Conservation (phyloP, 2,113 vertebrate species). For the Gymnocephalus cernua region DNA sequence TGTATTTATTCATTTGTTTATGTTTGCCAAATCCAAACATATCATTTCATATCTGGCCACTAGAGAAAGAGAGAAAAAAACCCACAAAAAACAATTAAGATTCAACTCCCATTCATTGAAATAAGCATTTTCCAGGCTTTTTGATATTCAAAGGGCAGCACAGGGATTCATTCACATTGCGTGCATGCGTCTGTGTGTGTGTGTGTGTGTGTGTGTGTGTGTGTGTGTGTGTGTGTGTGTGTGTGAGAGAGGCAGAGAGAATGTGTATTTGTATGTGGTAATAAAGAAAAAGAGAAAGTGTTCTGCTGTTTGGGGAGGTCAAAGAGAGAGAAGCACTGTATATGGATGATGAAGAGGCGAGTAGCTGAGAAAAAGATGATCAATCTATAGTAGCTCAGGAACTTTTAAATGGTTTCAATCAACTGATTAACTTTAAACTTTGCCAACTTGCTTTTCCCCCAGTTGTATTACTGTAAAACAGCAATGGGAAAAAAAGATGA, state of each 20-base stretch:
- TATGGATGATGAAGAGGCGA: not conserved
- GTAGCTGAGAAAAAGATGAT: too few species aligned
- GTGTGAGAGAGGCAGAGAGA: not conserved
- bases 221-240: not conserved
- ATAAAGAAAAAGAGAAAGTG: not conserved
- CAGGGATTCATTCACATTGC: not conserved
- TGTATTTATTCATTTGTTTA: not conserved
- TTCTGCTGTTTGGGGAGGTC: not conserved
- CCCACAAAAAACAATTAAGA: not conserved
- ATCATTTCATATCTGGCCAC: not conserved
- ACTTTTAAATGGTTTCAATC: not conserved
- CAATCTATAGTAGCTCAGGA: not conserved
- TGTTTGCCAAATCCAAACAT: constrained; percentile 20
- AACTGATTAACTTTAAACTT: not conserved
- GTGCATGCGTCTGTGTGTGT: not conserved
- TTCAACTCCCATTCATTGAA: constrained; percentile 13
- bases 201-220: not conserved
- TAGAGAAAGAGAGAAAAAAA: not conserved
- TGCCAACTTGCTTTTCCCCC: not conserved
- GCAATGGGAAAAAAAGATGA: not conserved
- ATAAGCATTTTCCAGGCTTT: constrained; percentile 4
- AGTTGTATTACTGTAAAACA: not conserved
- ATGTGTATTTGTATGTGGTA: not conserved
- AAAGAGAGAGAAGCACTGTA: not conserved
- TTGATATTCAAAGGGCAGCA: constrained; percentile 9